Conservation (phyloP, 2,888 invertebrate species). For the Hetaerina titia region DNA sequence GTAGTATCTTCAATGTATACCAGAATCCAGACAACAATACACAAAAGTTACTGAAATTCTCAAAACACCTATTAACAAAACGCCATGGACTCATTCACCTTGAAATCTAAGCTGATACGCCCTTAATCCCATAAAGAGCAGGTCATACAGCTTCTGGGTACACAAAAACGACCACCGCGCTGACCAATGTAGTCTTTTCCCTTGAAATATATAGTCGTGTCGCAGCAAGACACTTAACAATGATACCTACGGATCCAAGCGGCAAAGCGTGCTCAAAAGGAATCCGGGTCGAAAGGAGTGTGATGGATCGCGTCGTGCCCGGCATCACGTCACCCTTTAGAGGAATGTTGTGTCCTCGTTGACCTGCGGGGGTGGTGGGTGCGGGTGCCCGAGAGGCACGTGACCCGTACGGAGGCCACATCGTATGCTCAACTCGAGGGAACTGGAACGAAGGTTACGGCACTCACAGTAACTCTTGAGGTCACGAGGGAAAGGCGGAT, state of each 20-base stretch:
- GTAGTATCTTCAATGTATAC: not conserved
- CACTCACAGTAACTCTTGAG: not conserved
- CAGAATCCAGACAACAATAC: not conserved
- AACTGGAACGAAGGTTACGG: not conserved
- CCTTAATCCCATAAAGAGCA: not conserved
- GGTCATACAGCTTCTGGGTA: not conserved
- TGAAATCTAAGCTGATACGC: not conserved
- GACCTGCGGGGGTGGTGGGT: not conserved
- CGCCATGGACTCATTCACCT: not conserved
- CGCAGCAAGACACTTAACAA: not conserved
- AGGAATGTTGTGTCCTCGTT: not conserved
- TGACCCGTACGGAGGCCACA: not conserved
- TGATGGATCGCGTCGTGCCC: not conserved
- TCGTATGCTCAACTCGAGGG: not conserved
- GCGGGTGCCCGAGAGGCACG: not conserved
- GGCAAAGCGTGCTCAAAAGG: not conserved
- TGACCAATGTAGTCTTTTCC: not conserved
- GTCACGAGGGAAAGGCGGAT: constrained; percentile 7
- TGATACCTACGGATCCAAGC: not conserved
- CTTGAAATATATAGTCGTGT: not conserved
- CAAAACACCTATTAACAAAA: not conserved
- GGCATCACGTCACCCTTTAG: not conserved
- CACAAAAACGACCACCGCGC: not conserved
- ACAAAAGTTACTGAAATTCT: not conserved
- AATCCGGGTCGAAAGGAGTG: not conserved